Evolutionary conservation across 2,113 vertebrate species (phyloP).

Genomic region (Donacobius atricapilla): DNA sequence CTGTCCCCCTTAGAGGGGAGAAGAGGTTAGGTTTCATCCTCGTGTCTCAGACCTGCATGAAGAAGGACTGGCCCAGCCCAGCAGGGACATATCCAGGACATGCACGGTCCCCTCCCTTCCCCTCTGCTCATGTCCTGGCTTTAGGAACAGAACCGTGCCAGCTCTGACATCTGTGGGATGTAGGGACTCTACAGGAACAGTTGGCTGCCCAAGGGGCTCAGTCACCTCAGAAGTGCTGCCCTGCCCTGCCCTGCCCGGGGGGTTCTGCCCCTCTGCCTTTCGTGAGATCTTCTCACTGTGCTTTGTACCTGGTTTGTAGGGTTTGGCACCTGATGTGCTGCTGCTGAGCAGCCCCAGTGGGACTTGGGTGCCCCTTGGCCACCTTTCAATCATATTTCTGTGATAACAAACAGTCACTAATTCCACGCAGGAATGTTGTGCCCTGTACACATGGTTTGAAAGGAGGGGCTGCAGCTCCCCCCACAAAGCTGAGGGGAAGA

Average conservation of each 20-base stretch:
- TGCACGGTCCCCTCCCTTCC: neutral
- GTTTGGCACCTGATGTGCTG: neutral
- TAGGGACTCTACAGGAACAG: neutral
- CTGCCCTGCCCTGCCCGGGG: neutral
- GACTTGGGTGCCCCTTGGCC: neutral
- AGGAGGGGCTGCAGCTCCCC: neutral
- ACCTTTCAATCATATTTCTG: neutral
- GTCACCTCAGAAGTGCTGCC: neutral
- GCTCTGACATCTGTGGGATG: neutral
- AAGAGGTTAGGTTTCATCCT: neutral
- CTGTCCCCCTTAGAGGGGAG: neutral
- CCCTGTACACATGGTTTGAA: neutral
- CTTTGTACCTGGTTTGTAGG: fast-evolving
- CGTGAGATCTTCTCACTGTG: neutral
- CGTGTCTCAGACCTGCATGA: neutral
- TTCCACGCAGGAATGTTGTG: neutral
- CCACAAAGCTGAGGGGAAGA: neutral
- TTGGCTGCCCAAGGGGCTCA: neutral
- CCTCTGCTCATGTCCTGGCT: neutral
- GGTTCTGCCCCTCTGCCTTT: neutral
- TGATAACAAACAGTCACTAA: neutral
- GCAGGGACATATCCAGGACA: neutral
- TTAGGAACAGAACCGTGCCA: neutral
- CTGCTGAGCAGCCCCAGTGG: neutral
- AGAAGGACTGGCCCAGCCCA: neutral